Percentiles rank a stretch among this genome's conserved stretches.
Evolutionary conservation across 2,888 invertebrate genomes (phyloP).

Genomic region (Neoscelio sp.): DNA sequence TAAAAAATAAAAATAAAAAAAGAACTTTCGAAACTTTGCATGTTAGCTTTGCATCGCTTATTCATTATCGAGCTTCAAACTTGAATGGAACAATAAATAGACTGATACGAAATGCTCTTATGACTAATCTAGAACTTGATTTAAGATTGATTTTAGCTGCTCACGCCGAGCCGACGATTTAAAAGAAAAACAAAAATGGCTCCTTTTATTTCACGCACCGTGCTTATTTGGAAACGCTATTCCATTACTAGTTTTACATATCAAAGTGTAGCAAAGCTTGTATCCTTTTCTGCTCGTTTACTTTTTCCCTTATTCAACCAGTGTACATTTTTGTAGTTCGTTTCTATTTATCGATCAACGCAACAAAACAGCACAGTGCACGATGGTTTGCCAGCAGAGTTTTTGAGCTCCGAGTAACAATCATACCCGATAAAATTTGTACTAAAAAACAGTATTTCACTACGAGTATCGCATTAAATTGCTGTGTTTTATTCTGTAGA

Average conservation of each 20-base stretch:
- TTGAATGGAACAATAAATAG: conserved; percentile 65
- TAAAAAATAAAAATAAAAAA: not conserved
- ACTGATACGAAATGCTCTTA: conserved; percentile 54
- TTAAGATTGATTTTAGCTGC: conserved; percentile 46
- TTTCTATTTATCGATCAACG: not conserved
- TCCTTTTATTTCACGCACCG: conserved; percentile 45
- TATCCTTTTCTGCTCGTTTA: no score
- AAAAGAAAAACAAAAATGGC: conserved; percentile 47
- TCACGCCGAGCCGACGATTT: conserved; percentile 48
- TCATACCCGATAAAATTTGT: conserved; percentile 37
- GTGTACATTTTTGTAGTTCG: conserved; percentile 6
- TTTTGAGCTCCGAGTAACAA: conserved; percentile 37
- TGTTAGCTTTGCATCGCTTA: conserved; percentile 20
- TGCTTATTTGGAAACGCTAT: conserved; percentile 20
- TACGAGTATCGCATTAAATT: conserved; percentile 17
- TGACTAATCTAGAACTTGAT: conserved; percentile 40
- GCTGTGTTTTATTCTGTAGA: conserved; percentile 22
- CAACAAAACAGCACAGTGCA: conserved; percentile 50
- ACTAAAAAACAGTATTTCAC: conserved; percentile 41
- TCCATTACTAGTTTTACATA: conserved; percentile 21
- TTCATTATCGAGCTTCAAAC: conserved; percentile 29
- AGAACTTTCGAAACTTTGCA: conserved; percentile 20
- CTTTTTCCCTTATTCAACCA: no score
- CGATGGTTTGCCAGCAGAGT: conserved; percentile 34
- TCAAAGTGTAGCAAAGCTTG: conserved; percentile 53